These are phyloP conservation scores for Pampus argenteus DNA, from an alignment of 2,797 vertebrate species.

Conservation along the genomic window DNA sequence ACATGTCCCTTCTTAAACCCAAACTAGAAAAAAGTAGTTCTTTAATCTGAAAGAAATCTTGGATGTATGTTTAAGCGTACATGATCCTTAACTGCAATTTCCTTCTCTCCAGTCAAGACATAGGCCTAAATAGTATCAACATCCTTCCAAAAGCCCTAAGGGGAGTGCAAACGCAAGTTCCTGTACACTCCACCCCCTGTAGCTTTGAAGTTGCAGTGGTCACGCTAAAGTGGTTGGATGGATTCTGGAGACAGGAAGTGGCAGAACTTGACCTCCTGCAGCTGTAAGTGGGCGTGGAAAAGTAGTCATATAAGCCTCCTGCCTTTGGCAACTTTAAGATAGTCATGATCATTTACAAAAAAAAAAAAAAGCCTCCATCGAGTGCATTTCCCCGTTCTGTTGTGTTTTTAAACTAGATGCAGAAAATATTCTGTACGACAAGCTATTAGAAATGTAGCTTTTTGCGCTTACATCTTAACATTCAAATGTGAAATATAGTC, in stretches of 20 bases:
- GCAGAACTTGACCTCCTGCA: constrained; percentile 3
- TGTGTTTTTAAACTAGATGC: neutral
- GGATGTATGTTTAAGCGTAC: neutral
- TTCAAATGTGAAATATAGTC: too few relatives aligned
- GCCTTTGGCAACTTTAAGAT: constrained; percentile 2
- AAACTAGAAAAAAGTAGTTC: neutral
- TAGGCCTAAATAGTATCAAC: constrained; percentile 44
- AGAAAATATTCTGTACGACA: neutral
- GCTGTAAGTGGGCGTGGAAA: neutral
- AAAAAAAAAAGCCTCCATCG: neutral
- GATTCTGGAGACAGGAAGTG: constrained; percentile 41
- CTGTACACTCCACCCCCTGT: constrained; percentile 11
- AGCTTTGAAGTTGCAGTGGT: constrained; percentile 9
- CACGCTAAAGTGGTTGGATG: constrained; percentile 3
- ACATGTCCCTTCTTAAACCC: neutral
- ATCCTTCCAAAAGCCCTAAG: constrained; percentile 28
- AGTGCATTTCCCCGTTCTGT: neutral
- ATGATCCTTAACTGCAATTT: constrained; percentile 30
- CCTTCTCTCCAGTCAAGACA: constrained; percentile 28
- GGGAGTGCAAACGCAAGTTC: constrained; percentile 33
- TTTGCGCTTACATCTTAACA: too few relatives aligned
- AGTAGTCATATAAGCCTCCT: constrained; percentile 1
- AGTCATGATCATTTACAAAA: neutral
- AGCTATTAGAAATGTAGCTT: too few relatives aligned
- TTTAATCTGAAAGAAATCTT: neutral